phyloP scores from a whole-genome alignment of 2,888 invertebrate species.

The Cosmia pyralina region DNA sequence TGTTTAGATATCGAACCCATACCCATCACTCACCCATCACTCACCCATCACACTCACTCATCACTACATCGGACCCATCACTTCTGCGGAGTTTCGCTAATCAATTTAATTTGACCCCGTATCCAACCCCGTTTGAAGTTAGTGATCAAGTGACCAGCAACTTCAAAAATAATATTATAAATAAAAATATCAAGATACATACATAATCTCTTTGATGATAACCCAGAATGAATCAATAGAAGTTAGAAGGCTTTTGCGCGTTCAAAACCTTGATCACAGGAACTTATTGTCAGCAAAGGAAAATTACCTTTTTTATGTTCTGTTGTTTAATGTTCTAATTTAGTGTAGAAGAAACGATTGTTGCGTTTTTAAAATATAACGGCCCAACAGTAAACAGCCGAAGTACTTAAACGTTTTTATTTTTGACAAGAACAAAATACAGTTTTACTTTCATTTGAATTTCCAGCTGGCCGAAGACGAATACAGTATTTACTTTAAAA shows the following conservation, averaged over 20 bases:
- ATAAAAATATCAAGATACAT: neutral
- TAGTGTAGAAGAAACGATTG: conserved; percentile 2
- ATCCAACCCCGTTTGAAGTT: too few species aligned
- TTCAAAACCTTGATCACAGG: neutral
- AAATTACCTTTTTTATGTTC: neutral
- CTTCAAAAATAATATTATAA: neutral
- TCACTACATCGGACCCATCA: too few species aligned
- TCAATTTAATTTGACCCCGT: too few species aligned
- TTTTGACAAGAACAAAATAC: conserved; percentile 10
- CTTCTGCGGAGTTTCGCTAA: too few species aligned
- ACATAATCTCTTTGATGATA: neutral
- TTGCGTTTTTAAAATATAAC: neutral
- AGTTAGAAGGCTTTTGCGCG: neutral
- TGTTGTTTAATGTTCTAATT: neutral
- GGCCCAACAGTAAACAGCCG: neutral
- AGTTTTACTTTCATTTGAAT: conserved; percentile 9
- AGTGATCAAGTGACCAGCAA: neutral
- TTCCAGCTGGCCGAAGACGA: neutral
- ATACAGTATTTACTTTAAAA: neutral
- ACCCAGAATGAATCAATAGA: neutral
- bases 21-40: too few species aligned
- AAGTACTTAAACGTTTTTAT: neutral
- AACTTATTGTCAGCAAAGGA: neutral
- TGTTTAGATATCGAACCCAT: too few species aligned
- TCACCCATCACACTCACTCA: too few species aligned